These are phyloP conservation scores for Antheraea assamensis DNA, from an alignment of 2,888 invertebrate species.

Conservation along the genomic window DNA sequence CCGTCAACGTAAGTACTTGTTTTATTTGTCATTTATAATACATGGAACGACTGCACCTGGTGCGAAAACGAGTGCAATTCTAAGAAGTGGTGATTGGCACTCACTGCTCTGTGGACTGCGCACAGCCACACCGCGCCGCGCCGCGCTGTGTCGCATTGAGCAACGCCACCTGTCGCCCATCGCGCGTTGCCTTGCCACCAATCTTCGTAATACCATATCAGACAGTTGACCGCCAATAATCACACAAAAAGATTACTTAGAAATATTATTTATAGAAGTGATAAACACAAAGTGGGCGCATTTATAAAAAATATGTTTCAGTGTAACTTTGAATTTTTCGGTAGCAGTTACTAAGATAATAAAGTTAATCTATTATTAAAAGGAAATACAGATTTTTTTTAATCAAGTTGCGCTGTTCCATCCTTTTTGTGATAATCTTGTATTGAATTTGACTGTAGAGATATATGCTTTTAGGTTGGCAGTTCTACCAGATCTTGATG, in stretches of 20 bases:
- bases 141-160: slow-evolving; percentile 9
- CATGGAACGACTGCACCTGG: slow-evolving; percentile 59
- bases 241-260: slow-evolving; percentile 16
- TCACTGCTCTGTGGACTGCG: slow-evolving; percentile 41
- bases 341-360: no score
- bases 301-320: no score
- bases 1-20: slow-evolving; percentile 10
- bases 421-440: no score
- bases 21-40: slow-evolving; percentile 44
- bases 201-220: not conserved
- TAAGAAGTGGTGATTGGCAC: slow-evolving; percentile 63
- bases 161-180: slow-evolving; percentile 27
- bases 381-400: no score
- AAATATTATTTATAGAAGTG: not conserved
- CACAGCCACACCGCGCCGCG: not conserved
- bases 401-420: no score
- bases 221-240: not conserved
- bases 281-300: slow-evolving; percentile 20
- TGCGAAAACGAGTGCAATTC: slow-evolving; percentile 63
- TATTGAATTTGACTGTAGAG: no score
- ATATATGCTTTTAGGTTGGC: no score
- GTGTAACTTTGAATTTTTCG: no score
- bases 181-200: not conserved
- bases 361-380: no score
- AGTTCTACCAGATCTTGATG: no score